Percentiles rank a stretch among this genome's conserved stretches.
These are phyloP conservation scores for Eristalis arbustorum DNA, from an alignment of 2,888 invertebrate genomes.

Conservation along the genomic window DNA sequence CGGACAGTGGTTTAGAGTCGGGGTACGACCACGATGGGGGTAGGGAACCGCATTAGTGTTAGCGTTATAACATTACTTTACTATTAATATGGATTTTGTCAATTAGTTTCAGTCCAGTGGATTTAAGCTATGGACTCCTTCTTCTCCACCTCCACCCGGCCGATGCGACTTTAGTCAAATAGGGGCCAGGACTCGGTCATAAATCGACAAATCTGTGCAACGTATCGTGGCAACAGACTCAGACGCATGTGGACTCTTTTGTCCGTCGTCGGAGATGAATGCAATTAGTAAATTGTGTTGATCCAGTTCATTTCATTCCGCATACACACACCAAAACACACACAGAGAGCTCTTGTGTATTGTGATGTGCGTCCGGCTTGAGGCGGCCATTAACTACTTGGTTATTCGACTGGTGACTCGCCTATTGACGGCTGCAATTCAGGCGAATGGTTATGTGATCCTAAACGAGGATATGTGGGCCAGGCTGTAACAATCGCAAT, in stretches of 20 bases:
- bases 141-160: not conserved
- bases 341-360: not conserved
- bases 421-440: slow-evolving; percentile 2
- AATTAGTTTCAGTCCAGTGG: slow-evolving; percentile 34
- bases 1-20: not conserved
- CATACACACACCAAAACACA: not conserved
- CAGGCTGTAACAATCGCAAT: slow-evolving; percentile 24
- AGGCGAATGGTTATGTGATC: slow-evolving; percentile 8
- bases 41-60: slow-evolving; percentile 27
- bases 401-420: slow-evolving; percentile 8
- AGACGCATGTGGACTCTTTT: slow-evolving; percentile 12
- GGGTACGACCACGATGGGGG: not conserved
- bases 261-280: slow-evolving; percentile 36
- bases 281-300: slow-evolving; percentile 52
- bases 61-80: slow-evolving; percentile 25
- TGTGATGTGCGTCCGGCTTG: not conserved
- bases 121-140: not conserved
- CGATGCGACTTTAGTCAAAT: slow-evolving; percentile 3
- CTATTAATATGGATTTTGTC: slow-evolving; percentile 40
- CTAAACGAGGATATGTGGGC: not conserved
- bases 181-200: slow-evolving; percentile 14
- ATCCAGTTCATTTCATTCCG: not conserved
- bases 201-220: slow-evolving; percentile 38
- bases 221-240: not conserved
- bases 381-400: slow-evolving; percentile 23